Conservation (phyloP, 2,113 vertebrate genomes). For the Proteles cristata region DNA sequence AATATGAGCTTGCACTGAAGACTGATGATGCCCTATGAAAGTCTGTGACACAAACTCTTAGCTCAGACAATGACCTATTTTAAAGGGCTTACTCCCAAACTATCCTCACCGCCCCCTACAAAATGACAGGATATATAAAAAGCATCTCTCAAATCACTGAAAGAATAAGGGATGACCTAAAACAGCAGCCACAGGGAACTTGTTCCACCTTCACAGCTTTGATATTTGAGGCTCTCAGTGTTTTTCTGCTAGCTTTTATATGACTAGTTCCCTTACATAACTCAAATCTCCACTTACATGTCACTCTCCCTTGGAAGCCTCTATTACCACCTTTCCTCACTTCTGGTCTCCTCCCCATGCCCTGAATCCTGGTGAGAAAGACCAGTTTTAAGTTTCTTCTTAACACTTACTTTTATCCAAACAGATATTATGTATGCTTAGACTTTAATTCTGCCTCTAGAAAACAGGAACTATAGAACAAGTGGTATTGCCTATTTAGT, state of each 20-base stretch:
- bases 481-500: background rate
- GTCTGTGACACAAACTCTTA: background rate
- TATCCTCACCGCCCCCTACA: too few species aligned
- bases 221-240: background rate
- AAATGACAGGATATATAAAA: background rate
- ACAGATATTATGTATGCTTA: background rate
- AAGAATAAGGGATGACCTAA: background rate
- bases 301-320: background rate
- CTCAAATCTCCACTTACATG: background rate
- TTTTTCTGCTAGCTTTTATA: background rate
- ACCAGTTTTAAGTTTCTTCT: background rate
- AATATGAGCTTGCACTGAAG: background rate
- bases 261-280: background rate
- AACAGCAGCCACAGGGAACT: background rate
- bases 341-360: background rate
- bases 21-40: too few species aligned
- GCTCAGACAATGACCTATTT: background rate
- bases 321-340: background rate
- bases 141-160: background rate
- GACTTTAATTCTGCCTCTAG: background rate
- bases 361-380: background rate
- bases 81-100: background rate
- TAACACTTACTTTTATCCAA: background rate
- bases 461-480: background rate
- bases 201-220: background rate